Percentiles rank a stretch among this genome's conserved stretches.
These are phyloP conservation scores for Dolichotis patagonum DNA, from an alignment of 2,113 vertebrate species.

Conservation along the genomic window DNA sequence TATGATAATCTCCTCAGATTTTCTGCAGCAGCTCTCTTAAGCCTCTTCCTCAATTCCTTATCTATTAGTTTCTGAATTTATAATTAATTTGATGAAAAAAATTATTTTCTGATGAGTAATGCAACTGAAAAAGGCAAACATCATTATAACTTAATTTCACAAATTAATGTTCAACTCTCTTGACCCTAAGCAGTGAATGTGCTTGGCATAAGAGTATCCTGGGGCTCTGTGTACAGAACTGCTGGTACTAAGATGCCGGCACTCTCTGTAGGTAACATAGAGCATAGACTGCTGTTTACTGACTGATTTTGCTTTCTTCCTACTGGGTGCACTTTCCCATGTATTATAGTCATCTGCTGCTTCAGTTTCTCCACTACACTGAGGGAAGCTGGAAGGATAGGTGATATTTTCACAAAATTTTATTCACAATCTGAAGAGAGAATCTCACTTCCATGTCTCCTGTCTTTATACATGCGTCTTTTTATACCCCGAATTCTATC, in stretches of 20 bases:
- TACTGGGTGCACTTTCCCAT: neutral
- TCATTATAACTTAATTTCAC: constrained; percentile 38
- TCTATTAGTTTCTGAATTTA: constrained; percentile 27
- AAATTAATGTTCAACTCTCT: constrained; percentile 5
- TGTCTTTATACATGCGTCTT: neutral
- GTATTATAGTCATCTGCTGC: neutral
- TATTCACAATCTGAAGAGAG: neutral
- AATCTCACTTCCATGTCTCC: neutral
- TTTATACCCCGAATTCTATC: neutral
- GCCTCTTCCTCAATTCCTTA: neutral
- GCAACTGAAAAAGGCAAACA: neutral
- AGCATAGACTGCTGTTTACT: neutral
- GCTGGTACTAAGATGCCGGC: too few relatives aligned
- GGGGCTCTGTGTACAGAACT: neutral
- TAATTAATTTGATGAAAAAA: constrained; percentile 26
- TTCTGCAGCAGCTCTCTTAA: neutral
- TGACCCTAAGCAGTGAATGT: neutral
- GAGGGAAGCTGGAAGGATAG: neutral
- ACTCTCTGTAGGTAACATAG: neutral
- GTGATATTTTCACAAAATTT: neutral
- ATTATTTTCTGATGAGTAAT: constrained; percentile 32
- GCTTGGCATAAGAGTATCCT: neutral
- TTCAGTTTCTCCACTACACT: neutral
- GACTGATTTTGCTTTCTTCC: neutral
- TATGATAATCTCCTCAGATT: neutral